Evolutionary conservation across 2,113 vertebrate genomes (phyloP).

Genomic region (Centropus bengalensis): DNA sequence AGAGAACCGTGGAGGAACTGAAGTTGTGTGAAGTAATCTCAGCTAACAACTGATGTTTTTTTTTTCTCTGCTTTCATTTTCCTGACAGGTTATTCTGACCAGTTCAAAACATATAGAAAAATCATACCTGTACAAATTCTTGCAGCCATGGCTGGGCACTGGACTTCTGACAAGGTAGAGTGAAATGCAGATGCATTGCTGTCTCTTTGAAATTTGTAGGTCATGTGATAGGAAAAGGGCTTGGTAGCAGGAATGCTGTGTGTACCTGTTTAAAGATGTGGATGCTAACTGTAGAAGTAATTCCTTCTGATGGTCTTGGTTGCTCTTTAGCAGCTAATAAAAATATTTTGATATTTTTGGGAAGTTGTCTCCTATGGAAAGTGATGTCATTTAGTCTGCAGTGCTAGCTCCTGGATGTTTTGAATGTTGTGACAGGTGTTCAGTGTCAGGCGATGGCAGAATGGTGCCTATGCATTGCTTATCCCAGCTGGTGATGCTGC

Average conservation of each 20-base stretch:
- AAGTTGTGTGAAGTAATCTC: neutral
- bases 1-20: neutral
- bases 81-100: constrained; percentile 80
- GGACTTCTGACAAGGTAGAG: constrained; percentile 92
- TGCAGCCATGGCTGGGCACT: constrained; percentile 94
- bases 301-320: neutral
- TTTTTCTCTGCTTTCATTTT: neutral
- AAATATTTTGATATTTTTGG: neutral
- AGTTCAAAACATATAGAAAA: constrained; percentile 89
- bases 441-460: neutral
- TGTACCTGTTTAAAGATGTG: neutral
- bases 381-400: neutral
- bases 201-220: neutral
- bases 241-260: neutral
- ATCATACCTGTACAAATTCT: constrained; percentile 83
- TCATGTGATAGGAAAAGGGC: neutral
- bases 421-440: neutral
- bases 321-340: neutral
- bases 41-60: neutral
- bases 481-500: neutral
- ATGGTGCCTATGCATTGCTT: neutral
- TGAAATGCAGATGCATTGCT: neutral
- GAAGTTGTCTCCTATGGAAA: neutral
- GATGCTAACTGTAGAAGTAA: neutral
- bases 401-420: neutral